Conservation (phyloP, 2,888 invertebrate genomes). For the Arge pagana region DNA sequence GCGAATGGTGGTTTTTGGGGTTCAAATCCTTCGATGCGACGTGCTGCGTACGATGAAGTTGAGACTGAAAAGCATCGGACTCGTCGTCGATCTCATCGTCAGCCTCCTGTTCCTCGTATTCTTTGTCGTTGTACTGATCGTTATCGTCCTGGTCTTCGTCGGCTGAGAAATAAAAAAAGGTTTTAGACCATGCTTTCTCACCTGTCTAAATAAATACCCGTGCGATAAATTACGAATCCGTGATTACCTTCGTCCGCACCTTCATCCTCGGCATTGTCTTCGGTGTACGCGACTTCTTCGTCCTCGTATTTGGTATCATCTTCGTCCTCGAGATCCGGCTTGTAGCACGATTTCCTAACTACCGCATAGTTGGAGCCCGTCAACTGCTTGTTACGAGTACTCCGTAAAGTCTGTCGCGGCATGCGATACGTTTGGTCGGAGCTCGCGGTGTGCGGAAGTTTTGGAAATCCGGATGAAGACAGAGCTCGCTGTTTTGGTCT, state of each 20-base stretch:
- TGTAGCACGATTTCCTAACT: slow-evolving; percentile 32
- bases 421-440: slow-evolving; percentile 12
- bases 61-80: slow-evolving; percentile 30
- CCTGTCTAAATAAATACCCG: no score
- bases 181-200: no score
- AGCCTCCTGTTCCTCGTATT: slow-evolving; percentile 42
- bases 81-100: slow-evolving; percentile 46
- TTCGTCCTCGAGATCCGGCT: slow-evolving; percentile 30
- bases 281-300: slow-evolving; percentile 20
- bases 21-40: neutral
- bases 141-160: slow-evolving; percentile 35
- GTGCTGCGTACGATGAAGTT: slow-evolving; percentile 16
- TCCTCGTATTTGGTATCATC: slow-evolving; percentile 34
- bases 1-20: slow-evolving; percentile 27
- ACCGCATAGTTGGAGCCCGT: slow-evolving; percentile 26
- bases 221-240: neutral
- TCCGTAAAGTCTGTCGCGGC: neutral
- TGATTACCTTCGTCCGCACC: slow-evolving; percentile 26
- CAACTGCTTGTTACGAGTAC: slow-evolving; percentile 20
- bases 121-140: slow-evolving; percentile 34
- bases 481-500: slow-evolving; percentile 31
- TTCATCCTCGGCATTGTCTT: slow-evolving; percentile 27
- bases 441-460: slow-evolving; percentile 23
- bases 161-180: slow-evolving; percentile 15
- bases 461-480: slow-evolving; percentile 28